phyloP scores from a whole-genome alignment of 2,797 vertebrate genomes.

The Xenentodon cancila region DNA sequence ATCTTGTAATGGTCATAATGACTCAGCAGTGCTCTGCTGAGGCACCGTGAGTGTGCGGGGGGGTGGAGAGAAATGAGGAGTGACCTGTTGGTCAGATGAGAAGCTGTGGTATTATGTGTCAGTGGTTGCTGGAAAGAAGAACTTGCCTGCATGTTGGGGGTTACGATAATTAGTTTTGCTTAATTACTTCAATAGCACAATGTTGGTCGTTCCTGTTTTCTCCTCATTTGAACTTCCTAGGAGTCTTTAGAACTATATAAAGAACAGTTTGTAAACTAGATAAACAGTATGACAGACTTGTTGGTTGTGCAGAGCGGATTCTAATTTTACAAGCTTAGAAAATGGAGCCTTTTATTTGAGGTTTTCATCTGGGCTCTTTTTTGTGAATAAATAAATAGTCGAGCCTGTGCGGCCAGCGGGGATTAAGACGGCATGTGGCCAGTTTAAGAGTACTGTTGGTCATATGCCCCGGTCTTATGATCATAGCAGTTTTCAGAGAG shows the following conservation, averaged over 20 bases:
- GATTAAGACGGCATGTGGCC: constrained; percentile 52
- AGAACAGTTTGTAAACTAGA: too few species aligned
- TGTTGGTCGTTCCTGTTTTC: neutral
- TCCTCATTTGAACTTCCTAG: neutral
- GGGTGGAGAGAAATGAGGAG: neutral
- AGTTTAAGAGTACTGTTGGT: constrained; percentile 36
- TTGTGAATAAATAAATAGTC: constrained; percentile 26
- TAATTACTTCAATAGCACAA: neutral
- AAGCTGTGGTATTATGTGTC: neutral
- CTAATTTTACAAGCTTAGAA: neutral
- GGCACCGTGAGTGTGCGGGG: neutral
- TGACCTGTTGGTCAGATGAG: constrained; percentile 18
- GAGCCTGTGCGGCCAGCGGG: constrained; percentile 5
- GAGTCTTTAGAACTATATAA: too few species aligned
- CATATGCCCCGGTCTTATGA: constrained; percentile 67
- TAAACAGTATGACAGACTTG: too few species aligned
- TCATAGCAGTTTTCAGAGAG: constrained; percentile 30
- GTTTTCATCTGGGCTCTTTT: neutral
- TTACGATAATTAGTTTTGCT: neutral
- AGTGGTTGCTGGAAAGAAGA: too few species aligned
- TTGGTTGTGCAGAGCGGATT: too few species aligned
- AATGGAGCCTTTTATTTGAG: neutral
- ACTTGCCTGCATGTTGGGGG: neutral
- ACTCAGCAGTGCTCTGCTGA: constrained; percentile 75
- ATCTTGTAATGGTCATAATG: constrained; percentile 68